Evolutionary conservation across 2,888 invertebrate genomes (phyloP).

Genomic region (Mimas tiliae): DNA sequence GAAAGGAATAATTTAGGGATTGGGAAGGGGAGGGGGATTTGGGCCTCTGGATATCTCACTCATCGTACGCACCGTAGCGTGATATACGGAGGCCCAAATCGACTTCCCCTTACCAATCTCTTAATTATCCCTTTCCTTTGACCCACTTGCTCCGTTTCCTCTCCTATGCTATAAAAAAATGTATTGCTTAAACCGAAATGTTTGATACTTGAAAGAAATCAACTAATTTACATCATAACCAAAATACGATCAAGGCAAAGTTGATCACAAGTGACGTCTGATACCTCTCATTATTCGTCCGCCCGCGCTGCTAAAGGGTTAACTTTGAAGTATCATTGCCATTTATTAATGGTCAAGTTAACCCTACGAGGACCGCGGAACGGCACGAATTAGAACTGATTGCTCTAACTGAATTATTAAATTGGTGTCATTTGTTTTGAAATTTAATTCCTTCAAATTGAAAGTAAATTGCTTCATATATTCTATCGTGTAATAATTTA

Average conservation of each 20-base stretch:
- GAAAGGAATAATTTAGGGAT: too few relatives aligned
- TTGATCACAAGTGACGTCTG: slow-evolving; percentile 54
- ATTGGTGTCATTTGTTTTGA: slow-evolving; percentile 71
- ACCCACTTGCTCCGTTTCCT: too few relatives aligned
- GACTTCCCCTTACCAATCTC: too few relatives aligned
- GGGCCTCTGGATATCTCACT: too few relatives aligned
- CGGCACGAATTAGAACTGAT: slow-evolving; percentile 71
- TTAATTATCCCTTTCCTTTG: too few relatives aligned
- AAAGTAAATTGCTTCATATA: slow-evolving; percentile 14
- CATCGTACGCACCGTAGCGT: too few relatives aligned
- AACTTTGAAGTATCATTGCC: slow-evolving; percentile 83
- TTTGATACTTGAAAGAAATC: neutral
- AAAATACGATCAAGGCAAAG: slow-evolving; percentile 16
- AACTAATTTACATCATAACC: slow-evolving; percentile 5
- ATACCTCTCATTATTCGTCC: slow-evolving; percentile 68
- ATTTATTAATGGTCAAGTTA: slow-evolving; percentile 84
- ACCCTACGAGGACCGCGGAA: slow-evolving; percentile 49
- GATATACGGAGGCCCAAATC: too few relatives aligned
- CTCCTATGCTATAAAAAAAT: too few relatives aligned
- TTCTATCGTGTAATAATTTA: slow-evolving; percentile 6
- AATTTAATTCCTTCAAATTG: slow-evolving; percentile 3
- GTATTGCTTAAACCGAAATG: neutral
- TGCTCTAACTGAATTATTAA: slow-evolving; percentile 79
- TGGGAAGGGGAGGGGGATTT: too few relatives aligned
- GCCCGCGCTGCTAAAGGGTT: slow-evolving; percentile 63